A percentile compares a stretch with the other conserved stretches of the same genome.
phyloP scores from a whole-genome alignment of 1,140 invertebrate genomes.

The Drosophila nikananu region DNA sequence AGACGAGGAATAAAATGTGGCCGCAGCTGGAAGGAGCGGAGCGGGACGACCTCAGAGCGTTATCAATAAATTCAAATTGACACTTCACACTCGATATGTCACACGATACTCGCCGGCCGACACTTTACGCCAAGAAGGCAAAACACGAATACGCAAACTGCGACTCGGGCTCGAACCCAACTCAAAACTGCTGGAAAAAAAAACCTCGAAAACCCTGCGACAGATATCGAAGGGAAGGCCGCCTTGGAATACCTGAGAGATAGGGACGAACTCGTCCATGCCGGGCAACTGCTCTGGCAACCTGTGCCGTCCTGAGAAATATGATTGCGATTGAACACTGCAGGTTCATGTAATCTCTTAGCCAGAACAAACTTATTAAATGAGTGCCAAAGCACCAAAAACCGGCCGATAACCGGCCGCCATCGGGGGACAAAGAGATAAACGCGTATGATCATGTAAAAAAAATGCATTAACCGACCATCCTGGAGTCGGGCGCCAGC shows the following conservation, averaged over 20 bases:
- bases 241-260: constrained; percentile 14
- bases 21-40: background rate
- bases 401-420: constrained; percentile 60
- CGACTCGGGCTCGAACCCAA: constrained; percentile 26
- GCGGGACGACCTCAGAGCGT: constrained; percentile 65
- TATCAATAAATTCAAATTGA: constrained; percentile 85
- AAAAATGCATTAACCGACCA: constrained; percentile 76
- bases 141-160: constrained; percentile 53
- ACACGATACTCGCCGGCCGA: constrained; percentile 73
- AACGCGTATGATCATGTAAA: constrained; percentile 83
- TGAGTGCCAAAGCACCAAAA: constrained; percentile 74
- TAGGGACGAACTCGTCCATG: background rate
- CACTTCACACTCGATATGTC: constrained; percentile 85
- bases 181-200: constrained; percentile 39
- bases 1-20: constrained; percentile 34
- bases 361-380: constrained; percentile 83
- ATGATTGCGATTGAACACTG: constrained; percentile 84
- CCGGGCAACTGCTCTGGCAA: background rate
- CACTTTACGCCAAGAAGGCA: constrained; percentile 52
- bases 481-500: constrained; percentile 37
- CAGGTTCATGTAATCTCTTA: constrained; percentile 85
- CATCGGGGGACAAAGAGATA: constrained; percentile 76
- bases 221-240: constrained; percentile 34
- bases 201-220: constrained; percentile 28
- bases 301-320: constrained; percentile 35